These are phyloP conservation scores for Rhimphoctona megacephalus DNA, from an alignment of 2,888 invertebrate genomes.

Conservation along the genomic window DNA sequence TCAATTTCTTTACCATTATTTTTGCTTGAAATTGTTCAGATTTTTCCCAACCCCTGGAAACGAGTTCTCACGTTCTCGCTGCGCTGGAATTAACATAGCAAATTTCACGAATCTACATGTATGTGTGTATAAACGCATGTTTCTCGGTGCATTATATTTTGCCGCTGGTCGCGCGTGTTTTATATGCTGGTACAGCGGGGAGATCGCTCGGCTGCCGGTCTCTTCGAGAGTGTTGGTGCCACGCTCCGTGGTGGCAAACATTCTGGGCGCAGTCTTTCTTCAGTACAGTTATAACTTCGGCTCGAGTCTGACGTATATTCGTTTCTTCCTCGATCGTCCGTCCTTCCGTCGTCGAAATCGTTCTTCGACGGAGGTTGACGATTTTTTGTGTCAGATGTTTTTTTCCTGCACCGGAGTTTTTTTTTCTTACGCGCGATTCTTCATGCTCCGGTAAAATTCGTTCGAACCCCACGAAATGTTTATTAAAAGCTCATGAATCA, in stretches of 20 bases:
- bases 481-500: background rate
- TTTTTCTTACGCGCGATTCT: background rate
- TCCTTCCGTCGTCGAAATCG: slow-evolving; percentile 45
- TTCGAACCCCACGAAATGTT: background rate
- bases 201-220: slow-evolving; percentile 38
- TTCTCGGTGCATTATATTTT: slow-evolving; percentile 42
- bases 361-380: slow-evolving; percentile 42
- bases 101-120: slow-evolving; percentile 4
- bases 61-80: slow-evolving; percentile 23
- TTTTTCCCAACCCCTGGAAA: background rate
- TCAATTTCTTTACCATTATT: background rate
- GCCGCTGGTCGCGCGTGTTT: slow-evolving; percentile 27
- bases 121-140: background rate
- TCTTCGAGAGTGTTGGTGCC: slow-evolving; percentile 43
- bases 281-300: slow-evolving; percentile 82
- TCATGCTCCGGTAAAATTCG: background rate
- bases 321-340: slow-evolving; percentile 55
- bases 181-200: slow-evolving; percentile 17
- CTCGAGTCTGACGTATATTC: slow-evolving; percentile 75
- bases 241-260: slow-evolving; percentile 55
- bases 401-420: background rate
- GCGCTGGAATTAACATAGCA: slow-evolving; percentile 31
- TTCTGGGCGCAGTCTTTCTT: slow-evolving; percentile 70
- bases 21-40: background rate
- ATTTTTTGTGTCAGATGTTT: background rate